Base-by-base conservation (phyloP, 2,888 invertebrate genomes). In the Craniophora ligustri region DNA sequence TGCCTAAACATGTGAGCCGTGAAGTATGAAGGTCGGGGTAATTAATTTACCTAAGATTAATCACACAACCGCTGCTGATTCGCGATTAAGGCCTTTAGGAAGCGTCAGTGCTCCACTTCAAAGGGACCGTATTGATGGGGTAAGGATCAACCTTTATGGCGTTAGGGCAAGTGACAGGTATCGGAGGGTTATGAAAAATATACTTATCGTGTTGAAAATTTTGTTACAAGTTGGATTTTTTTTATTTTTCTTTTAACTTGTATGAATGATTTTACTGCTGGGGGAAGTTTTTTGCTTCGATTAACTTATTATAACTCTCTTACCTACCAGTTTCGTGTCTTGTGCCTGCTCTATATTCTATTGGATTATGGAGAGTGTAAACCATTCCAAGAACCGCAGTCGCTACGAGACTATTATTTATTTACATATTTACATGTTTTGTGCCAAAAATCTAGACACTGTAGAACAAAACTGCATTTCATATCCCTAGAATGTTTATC, bases 31-130 rank as follows among this genome's bases (percentile, higher is more conserved):
- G 90, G 90, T 84, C 86, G 81, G 61, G 61, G 73, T 84, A 86
- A 89, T 90, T 90, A 88, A 89, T 87, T 87, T 85, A 76, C 79
- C 78, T 77, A 76, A 81, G 79, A 86, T 89, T 88, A 89, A 89
- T 88, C 81, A 82, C 78, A 75, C 78, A 76, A 71, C 75, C 79
- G 79, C 56, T 76, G 81, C 81, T 81, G 76, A 73, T 75, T 76
- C 56, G 48, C 60, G 74, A 75, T 75, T 72, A 79, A 71, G 73
- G 75, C 51, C 75, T 74, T 75, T 75, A 72, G 50, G 55, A 57
- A 66, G 56, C 60, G 67, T 69, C 62, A 62, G 48, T 66, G 44
- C 56, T 35, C 28, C 15, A 46, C 49, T 60, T 68, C 68, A 71
- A 71, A 62, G 50, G 34, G 45, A 19, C 14, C 14, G 5, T 51